Conservation (phyloP, 92 coral and sea anemone genomes). For the Epizoanthus scotinus region DNA sequence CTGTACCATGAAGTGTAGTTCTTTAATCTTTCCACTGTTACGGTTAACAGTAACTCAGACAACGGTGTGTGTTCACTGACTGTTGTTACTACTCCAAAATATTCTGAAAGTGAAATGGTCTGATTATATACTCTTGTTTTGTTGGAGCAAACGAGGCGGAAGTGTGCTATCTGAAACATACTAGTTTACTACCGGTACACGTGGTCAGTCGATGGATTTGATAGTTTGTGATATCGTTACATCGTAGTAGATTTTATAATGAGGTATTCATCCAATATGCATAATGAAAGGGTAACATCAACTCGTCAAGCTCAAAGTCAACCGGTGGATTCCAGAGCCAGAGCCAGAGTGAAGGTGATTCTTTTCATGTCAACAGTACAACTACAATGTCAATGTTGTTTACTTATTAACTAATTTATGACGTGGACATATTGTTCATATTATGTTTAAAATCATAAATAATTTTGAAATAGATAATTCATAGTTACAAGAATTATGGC, state of each 20-base stretch:
- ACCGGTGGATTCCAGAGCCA: neutral
- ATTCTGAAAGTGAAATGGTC: neutral
- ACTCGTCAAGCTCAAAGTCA: neutral
- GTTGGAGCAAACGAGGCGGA: neutral
- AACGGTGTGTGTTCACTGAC: no score
- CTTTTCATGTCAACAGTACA: no score
- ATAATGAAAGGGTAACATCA: neutral
- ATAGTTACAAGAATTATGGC: no score
- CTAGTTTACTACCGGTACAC: neutral
- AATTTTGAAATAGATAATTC: no score
- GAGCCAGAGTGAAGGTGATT: neutral
- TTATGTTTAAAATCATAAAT: no score
- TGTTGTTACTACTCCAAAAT: neutral
- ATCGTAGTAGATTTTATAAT: neutral
- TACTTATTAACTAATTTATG: neutral
- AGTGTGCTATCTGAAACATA: neutral
- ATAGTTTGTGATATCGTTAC: neutral
- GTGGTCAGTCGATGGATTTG: neutral
- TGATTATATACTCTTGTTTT: neutral
- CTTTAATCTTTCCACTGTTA: neutral
- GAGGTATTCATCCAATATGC: neutral
- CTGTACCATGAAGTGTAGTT: neutral
- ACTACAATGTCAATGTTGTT: no score
- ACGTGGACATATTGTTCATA: neutral
- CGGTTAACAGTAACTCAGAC: neutral